Percentiles rank a stretch among this genome's conserved stretches.
Conservation (phyloP, 2,797 vertebrate species). For the Oreochromis grahami region DNA sequence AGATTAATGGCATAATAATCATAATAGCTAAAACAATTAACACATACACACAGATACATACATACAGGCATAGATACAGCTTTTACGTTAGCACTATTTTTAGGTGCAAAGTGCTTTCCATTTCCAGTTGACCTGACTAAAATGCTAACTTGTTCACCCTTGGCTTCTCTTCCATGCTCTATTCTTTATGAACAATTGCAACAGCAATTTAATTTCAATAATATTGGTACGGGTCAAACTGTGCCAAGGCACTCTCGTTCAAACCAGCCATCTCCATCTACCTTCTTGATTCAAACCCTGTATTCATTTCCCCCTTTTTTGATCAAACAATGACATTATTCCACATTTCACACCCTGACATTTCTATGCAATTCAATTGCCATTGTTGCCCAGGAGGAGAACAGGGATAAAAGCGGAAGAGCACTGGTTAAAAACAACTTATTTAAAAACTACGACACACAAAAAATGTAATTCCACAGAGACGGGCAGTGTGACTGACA, state of each 20-base stretch:
- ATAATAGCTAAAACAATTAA: neutral
- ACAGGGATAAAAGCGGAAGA: conserved; percentile 76
- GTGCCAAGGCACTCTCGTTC: conserved; percentile 80
- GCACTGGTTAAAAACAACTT: conserved; percentile 95
- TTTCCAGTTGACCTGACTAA: conserved; percentile 21
- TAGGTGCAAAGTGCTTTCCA: neutral
- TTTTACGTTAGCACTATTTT: neutral
- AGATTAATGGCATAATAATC: neutral
- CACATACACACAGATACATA: neutral
- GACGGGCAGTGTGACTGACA: conserved; percentile 98
- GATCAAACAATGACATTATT: conserved; percentile 86
- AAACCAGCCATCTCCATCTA: conserved; percentile 10
- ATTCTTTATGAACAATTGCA: conserved; percentile 76
- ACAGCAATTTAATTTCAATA: conserved; percentile 90
- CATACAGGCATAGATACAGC: neutral
- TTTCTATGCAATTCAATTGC: conserved; percentile 88
- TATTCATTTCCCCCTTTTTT: conserved; percentile 73
- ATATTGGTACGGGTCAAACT: conserved; percentile 83
- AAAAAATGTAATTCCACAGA: conserved; percentile 94
- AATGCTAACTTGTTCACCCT: conserved; percentile 51
- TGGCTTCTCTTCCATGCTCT: conserved; percentile 41
- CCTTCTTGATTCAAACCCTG: conserved; percentile 53
- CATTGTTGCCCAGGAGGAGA: conserved; percentile 72
- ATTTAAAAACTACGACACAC: conserved; percentile 95
- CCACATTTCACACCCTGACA: conserved; percentile 73